Percentiles rank a stretch among this genome's conserved stretches.
Evolutionary conservation across 2,797 vertebrate species (phyloP).

Genomic region (Oreochromis grahami): DNA sequence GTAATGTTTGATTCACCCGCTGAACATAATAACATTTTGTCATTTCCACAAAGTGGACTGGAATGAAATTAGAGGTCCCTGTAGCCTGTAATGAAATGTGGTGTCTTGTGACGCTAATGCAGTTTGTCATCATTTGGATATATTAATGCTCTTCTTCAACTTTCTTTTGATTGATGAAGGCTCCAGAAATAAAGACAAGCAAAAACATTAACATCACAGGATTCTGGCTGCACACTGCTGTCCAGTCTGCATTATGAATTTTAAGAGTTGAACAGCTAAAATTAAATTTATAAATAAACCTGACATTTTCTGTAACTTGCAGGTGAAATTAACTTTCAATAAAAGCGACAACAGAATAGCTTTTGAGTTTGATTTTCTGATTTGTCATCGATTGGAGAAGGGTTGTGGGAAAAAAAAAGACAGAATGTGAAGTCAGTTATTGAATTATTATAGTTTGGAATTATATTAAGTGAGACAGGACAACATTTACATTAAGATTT

Average conservation of each 20-base stretch:
- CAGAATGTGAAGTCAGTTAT: not conserved
- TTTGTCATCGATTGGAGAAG: not conserved
- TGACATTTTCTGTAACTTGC: not conserved
- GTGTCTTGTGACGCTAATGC: slow-evolving; percentile 67
- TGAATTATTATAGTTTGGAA: not conserved
- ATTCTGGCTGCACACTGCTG: not conserved
- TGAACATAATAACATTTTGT: slow-evolving; percentile 80
- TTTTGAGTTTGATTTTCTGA: not conserved
- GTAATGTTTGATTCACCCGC: slow-evolving; percentile 77
- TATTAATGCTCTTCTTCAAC: slow-evolving; percentile 71
- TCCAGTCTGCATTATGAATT: slow-evolving; percentile 11
- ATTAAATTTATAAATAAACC: slow-evolving; percentile 12
- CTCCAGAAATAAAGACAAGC: slow-evolving; percentile 47
- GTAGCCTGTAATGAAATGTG: slow-evolving; percentile 77
- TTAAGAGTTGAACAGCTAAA: slow-evolving; percentile 16
- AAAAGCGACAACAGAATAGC: not conserved
- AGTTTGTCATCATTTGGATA: slow-evolving; percentile 74
- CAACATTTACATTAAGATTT: not conserved
- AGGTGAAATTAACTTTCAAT: not conserved
- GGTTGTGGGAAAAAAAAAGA: not conserved
- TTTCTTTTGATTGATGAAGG: slow-evolving; percentile 65
- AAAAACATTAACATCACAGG: slow-evolving; percentile 54
- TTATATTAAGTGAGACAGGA: not conserved
- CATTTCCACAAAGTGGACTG: slow-evolving; percentile 80
- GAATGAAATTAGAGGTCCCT: slow-evolving; percentile 83